Conservation (phyloP, 2,888 invertebrate species). For the Pogonocherus hispidulus region DNA sequence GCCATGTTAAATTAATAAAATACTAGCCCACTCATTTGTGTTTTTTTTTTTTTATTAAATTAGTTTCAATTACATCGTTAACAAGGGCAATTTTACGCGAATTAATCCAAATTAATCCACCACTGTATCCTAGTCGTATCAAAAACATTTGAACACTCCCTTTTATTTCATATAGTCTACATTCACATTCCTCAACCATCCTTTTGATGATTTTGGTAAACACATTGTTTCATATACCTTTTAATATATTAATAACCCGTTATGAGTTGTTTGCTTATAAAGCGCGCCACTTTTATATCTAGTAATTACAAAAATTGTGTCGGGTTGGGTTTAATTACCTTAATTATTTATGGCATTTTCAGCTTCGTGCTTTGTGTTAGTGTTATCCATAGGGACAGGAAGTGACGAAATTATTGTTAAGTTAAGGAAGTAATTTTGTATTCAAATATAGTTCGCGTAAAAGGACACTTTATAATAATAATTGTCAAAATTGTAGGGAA, state of each 20-base stretch:
- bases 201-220: constrained; percentile 8
- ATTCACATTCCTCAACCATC: neutral
- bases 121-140: neutral
- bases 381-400: constrained; percentile 11
- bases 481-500: neutral
- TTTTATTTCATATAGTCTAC: neutral
- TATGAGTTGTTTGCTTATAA: neutral
- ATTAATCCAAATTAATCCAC: neutral
- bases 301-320: constrained; percentile 40
- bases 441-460: neutral
- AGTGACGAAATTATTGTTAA: neutral
- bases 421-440: neutral
- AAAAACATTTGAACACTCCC: neutral
- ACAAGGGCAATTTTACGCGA: neutral
- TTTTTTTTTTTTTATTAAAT: neutral
- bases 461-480: neutral
- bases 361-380: neutral
- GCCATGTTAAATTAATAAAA: no score
- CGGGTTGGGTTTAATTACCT: constrained; percentile 35
- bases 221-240: constrained; percentile 11
- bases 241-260: constrained; percentile 2
- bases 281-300: constrained; percentile 16
- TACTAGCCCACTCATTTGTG: no score
- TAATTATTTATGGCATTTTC: constrained; percentile 33
- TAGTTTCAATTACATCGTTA: neutral